Base-by-base conservation (phyloP, 2,113 vertebrate species). In the Poeciliopsis retropinna region DNA sequence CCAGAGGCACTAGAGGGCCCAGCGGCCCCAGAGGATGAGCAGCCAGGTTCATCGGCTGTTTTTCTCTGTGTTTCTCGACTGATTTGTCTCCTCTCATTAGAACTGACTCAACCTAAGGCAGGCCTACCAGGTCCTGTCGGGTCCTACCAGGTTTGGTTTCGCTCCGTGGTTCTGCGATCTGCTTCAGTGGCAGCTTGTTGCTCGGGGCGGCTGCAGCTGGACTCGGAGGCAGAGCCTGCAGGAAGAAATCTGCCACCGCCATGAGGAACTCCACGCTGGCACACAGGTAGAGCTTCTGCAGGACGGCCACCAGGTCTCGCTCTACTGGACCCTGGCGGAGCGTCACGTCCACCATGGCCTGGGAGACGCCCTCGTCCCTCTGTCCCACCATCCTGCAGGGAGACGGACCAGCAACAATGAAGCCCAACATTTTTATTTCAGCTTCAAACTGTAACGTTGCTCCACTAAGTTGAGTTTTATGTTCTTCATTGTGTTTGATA, bases 211-310 rank as follows among this genome's bases (percentile, higher is more conserved):
- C 10, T 0, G 66, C 72, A 75, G 31, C 0, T 76, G 85, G 72
- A 57, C 79, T 83, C 63, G 93, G 93, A 0, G 95, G 95, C 90
- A 97, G 11, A 28, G 97, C 96, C 82, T 96, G 94, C 70, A 99
- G 84, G 81, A 99, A 99, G 91, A 99, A 98, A 51, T 98, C 97
- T 1, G 94, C 96, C 25, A 99, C 96, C 0, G 96, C 91, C 95
- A 97, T 92, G 65, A 99, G 91, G 67, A 99, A 99, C 89, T 99
- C 98, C 90, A 98, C 92, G 25, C 98, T 99, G 75, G 97, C 97
- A 76, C 98, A 99, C 11, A 99, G 37, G n/a, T 96, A 96, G 0
- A 98, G 93, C 25, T 97, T 97, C 88, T 98, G 96, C 67, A 99
- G 91, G 28, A 97, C 83, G 1, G 96, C 94, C 64, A 95, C 83